These are phyloP conservation scores for Drosophila anceps DNA, from an alignment of 2,888 invertebrate genomes.

Conservation along the genomic window DNA sequence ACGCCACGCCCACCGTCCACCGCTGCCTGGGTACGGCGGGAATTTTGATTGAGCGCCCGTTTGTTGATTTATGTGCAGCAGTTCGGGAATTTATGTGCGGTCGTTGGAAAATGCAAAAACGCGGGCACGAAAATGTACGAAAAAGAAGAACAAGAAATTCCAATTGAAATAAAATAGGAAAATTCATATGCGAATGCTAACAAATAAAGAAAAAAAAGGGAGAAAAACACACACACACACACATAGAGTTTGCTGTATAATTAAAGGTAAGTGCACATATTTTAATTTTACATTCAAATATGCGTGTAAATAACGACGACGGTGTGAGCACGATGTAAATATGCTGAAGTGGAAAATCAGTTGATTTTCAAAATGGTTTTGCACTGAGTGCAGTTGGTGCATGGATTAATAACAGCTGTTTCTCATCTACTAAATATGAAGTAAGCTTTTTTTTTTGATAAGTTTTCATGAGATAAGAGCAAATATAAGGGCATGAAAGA, in stretches of 20 bases:
- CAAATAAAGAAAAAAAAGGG: not conserved
- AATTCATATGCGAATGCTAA: not conserved
- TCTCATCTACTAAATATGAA: not conserved
- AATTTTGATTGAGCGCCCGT: slow-evolving; percentile 69
- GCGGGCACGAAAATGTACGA: not conserved
- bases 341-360: slow-evolving; percentile 15
- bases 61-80: slow-evolving; percentile 69
- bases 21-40: slow-evolving; percentile 38
- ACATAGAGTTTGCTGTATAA: not conserved
- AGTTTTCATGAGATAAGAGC: not conserved
- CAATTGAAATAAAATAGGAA: slow-evolving; percentile 13
- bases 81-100: slow-evolving; percentile 70
- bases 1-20: not conserved
- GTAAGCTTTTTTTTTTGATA: not conserved
- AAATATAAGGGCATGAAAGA: not conserved
- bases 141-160: not conserved
- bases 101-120: slow-evolving; percentile 38
- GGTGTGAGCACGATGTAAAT: slow-evolving; percentile 20
- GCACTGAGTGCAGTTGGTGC: not conserved
- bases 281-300: slow-evolving; percentile 44
- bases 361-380: slow-evolving; percentile 6
- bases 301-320: not conserved
- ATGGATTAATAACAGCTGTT: not conserved
- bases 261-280: slow-evolving; percentile 20
- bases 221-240: not conserved